A percentile compares a stretch with the other conserved stretches of the same genome.
Conservation (phyloP, 2,113 vertebrate species). For the Acrocephalus arundinaceus region DNA sequence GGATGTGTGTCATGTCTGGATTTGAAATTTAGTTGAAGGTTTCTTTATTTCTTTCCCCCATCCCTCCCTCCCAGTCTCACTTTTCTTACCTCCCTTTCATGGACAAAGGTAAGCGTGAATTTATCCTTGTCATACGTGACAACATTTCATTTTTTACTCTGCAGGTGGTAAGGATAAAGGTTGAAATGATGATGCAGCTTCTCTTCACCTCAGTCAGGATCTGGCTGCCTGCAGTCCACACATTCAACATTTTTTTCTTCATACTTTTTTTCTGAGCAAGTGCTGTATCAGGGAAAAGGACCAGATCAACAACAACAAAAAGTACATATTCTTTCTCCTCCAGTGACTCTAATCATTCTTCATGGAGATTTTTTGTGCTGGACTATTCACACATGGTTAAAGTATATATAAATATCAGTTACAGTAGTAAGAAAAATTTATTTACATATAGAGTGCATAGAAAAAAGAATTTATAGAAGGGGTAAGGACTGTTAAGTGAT, state of each 20-base stretch:
- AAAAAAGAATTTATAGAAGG: background rate
- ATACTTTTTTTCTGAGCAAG: background rate
- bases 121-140: conserved; percentile 3
- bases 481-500: background rate
- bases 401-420: background rate
- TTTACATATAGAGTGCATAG: background rate
- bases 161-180: background rate
- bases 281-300: background rate
- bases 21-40: conserved; percentile 34
- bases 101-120: conserved; percentile 12
- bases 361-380: background rate
- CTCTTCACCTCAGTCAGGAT: conserved; percentile 17
- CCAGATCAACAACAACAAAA: background rate
- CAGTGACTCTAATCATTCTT: background rate
- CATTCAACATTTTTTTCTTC: conserved; percentile 22
- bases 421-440: background rate
- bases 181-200: conserved; percentile 8
- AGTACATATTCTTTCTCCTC: background rate
- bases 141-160: conserved; percentile 56
- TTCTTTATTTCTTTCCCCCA: background rate
- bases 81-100: conserved; percentile 50
- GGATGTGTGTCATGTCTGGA: conserved; percentile 10
- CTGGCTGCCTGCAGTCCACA: conserved; percentile 16
- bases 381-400: background rate
- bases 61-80: background rate